A percentile compares a stretch with the other conserved stretches of the same genome.
Evolutionary conservation across 2,888 invertebrate genomes (phyloP).

Genomic region (Sussaba pulchella): DNA sequence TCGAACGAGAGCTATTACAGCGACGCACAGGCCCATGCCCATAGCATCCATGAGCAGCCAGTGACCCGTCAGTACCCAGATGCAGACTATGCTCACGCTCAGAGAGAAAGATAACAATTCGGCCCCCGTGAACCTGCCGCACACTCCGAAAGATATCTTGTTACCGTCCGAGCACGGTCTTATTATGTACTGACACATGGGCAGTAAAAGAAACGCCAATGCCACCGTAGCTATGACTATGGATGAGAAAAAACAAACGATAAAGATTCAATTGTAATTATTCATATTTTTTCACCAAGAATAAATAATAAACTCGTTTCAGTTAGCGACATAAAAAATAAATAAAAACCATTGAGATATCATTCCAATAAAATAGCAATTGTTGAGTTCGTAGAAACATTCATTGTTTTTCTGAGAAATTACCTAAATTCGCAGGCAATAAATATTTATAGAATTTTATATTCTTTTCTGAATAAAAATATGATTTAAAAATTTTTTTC

Average conservation of each 20-base stretch:
- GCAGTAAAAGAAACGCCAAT: slow-evolving; percentile 96
- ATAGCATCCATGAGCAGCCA: slow-evolving; percentile 99
- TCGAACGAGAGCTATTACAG: slow-evolving; percentile 98
- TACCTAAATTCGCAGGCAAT: no score
- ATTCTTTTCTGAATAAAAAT: no score
- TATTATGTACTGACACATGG: slow-evolving; percentile 98
- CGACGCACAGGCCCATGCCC: slow-evolving; percentile 99
- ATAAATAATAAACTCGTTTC: neutral
- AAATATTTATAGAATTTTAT: no score
- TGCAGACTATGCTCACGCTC: slow-evolving; percentile 96
- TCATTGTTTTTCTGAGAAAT: neutral
- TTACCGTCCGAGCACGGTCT: slow-evolving; percentile 93
- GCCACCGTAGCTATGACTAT: slow-evolving; percentile 98
- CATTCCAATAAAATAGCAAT: neutral
- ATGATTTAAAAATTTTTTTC: no score
- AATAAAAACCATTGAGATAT: neutral
- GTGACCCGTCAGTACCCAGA: slow-evolving; percentile 99
- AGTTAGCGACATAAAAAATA: neutral
- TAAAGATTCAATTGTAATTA: slow-evolving; percentile 30
- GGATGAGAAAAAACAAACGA: slow-evolving; percentile 73
- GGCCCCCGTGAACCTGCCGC: slow-evolving; percentile 97
- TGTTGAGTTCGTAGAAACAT: neutral
- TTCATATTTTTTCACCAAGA: neutral
- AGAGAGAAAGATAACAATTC: slow-evolving; percentile 97
- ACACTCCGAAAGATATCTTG: slow-evolving; percentile 95